These are phyloP conservation scores for Atlantisia rogersi DNA, from an alignment of 2,113 vertebrate genomes.

Conservation along the genomic window DNA sequence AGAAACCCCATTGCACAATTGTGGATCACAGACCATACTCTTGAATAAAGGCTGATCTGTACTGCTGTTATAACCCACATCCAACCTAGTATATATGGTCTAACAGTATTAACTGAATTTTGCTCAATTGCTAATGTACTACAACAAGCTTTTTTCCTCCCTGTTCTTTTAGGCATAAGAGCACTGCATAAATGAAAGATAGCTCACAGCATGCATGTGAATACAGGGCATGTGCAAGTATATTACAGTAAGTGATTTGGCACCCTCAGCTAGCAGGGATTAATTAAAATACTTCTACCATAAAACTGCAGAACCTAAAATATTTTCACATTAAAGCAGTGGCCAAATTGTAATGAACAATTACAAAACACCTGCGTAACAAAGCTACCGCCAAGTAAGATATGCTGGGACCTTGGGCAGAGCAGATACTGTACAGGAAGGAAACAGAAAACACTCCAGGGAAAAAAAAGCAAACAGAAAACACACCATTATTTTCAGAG, in stretches of 20 bases:
- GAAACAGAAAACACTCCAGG: not conserved
- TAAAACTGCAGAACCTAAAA: not conserved
- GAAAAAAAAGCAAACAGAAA: not conserved
- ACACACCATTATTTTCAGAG: accelerated
- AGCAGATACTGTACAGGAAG: not conserved
- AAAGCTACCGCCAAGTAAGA: not conserved
- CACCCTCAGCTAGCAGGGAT: not conserved
- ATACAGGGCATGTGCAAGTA: not conserved
- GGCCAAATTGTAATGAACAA: not conserved
- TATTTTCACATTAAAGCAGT: not conserved
- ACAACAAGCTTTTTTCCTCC: not conserved
- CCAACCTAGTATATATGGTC: not conserved
- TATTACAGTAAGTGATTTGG: not conserved
- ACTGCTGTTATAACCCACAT: not conserved
- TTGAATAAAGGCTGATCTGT: not conserved
- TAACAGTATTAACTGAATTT: not conserved
- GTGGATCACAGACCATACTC: not conserved
- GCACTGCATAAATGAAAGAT: not conserved
- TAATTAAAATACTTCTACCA: not conserved
- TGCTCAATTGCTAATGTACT: not conserved
- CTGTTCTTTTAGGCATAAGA: not conserved
- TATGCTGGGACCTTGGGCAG: not conserved
- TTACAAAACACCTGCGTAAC: not conserved
- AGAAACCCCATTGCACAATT: accelerated
- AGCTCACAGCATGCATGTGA: not conserved